Evolutionary conservation across 2,113 vertebrate genomes (phyloP), one percentile per base, ranked within the genome.

Genomic region (Talpa occidentalis): DNA sequence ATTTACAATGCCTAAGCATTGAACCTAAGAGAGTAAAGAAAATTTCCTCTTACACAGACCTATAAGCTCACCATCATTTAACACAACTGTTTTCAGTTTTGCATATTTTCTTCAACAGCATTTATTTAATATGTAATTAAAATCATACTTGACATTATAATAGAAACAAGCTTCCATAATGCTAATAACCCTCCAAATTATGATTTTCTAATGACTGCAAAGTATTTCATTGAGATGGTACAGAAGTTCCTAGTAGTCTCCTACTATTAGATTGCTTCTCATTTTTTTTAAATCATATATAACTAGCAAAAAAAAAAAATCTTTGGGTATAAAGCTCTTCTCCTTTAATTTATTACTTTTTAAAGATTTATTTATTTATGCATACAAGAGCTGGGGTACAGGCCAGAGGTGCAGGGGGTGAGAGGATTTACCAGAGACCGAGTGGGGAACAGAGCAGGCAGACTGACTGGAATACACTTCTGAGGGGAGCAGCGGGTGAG

Each of bases 101-200:
- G 54, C 15, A 10, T 47, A 78, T 84, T 72, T 91, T 82, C 81
- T 81, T 82, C 73, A 90, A 42, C 32, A 64, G 64, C 7, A 42
- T 59, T 90, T 94, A 87, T 24, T 87, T 86, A 82, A 59, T 81
- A 76, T 22, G 60, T 79, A 73, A 69, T 60, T 44, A 30, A 26
- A 78, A 85, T 85, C 19, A 64, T 66, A 40, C 37, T 44, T 77
- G 72, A 88, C 49, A 88, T 80, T 64, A 16, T 26, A 67, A 62
- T 35, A 30, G 10, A 81, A 80, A 14, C 28, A 69, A 66, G n/a
- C 16, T 4, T 73, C 52, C 26, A 5, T 32, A 5, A 91, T 76
- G 69, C 30, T 69, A 62, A 64, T 49, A 84, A 47, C 17, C n/a
- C 6, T 78, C 35, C 47, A 79, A 88, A 84, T 60, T 59, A 79